These are phyloP conservation scores for Tribolium castaneum DNA, from an alignment of 1,140 invertebrate species.

Conservation along the genomic window DNA sequence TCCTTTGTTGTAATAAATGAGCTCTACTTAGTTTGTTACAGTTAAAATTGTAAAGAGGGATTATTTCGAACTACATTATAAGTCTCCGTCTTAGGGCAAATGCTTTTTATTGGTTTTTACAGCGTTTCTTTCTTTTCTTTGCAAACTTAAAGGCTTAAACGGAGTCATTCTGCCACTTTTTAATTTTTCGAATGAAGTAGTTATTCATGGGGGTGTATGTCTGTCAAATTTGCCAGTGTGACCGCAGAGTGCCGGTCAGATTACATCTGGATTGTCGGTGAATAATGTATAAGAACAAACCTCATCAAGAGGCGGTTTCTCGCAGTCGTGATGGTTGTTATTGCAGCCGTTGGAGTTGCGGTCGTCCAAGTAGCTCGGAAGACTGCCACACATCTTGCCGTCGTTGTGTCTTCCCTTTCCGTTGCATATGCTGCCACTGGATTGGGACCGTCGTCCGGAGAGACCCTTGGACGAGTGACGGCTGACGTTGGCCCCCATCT, in stretches of 20 bases:
- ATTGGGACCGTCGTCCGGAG: slow-evolving; percentile 75
- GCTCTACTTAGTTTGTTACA: too few relatives aligned
- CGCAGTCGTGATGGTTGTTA: slow-evolving; percentile 71
- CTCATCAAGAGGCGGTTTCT: slow-evolving; percentile 70
- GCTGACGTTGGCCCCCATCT: slow-evolving; percentile 80
- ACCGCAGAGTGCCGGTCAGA: slow-evolving; percentile 6
- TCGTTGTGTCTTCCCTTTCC: slow-evolving; percentile 61
- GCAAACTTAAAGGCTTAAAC: too few relatives aligned
- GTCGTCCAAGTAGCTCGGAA: slow-evolving; percentile 79
- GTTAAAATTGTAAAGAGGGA: too few relatives aligned
- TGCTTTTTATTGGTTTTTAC: too few relatives aligned
- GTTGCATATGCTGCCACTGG: slow-evolving; percentile 71
- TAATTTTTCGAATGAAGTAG: too few relatives aligned
- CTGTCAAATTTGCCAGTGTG: slow-evolving; percentile 3
- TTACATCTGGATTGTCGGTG: slow-evolving; percentile 23
- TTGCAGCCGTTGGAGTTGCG: slow-evolving; percentile 67
- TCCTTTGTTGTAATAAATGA: too few relatives aligned
- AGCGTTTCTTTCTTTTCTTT: too few relatives aligned
- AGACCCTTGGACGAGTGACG: slow-evolving; percentile 76
- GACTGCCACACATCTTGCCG: slow-evolving; percentile 69
- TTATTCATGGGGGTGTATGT: too few relatives aligned
- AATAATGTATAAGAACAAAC: slow-evolving; percentile 46
- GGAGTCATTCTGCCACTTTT: too few relatives aligned
- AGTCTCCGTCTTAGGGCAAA: too few relatives aligned
- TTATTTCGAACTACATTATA: too few relatives aligned